Evolutionary conservation across 2,888 invertebrate genomes (phyloP).

Genomic region (Sarcophaga rosellei): DNA sequence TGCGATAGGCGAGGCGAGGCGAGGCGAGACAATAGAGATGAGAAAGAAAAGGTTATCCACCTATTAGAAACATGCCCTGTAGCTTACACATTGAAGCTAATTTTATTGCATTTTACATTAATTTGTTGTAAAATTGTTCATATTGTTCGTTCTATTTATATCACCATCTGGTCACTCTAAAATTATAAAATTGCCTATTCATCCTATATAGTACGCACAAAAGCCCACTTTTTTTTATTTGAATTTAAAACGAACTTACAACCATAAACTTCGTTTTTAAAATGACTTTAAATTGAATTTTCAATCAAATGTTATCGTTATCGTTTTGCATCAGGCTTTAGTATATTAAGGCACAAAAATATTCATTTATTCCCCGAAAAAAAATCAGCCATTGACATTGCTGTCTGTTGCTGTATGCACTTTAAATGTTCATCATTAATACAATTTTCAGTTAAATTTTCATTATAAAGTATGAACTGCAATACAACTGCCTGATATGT

Average conservation of each 20-base stretch:
- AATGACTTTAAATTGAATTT: conserved; percentile 45
- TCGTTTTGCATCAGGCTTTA: not conserved
- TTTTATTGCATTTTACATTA: not conserved
- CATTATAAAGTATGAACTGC: too few relatives aligned
- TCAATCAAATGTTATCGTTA: conserved; percentile 11
- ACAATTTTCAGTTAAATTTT: too few relatives aligned
- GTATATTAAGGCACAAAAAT: not conserved
- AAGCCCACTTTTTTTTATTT: not conserved
- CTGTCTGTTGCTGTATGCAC: not conserved
- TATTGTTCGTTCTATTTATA: not conserved
- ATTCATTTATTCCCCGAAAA: not conserved
- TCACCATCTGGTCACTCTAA: conserved; percentile 12
- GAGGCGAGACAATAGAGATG: too few relatives aligned
- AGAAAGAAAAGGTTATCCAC: too few relatives aligned
- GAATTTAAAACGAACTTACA: conserved; percentile 1
- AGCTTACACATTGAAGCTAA: not conserved
- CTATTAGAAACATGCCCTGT: too few relatives aligned
- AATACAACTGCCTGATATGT: too few relatives aligned
- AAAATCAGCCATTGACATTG: not conserved
- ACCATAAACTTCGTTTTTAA: conserved; percentile 8
- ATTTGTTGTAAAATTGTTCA: not conserved
- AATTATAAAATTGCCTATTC: not conserved
- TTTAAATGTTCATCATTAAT: not conserved
- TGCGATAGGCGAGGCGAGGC: too few relatives aligned
- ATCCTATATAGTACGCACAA: not conserved